phyloP scores from a whole-genome alignment of 2,113 vertebrate genomes.

The Colius striatus region DNA sequence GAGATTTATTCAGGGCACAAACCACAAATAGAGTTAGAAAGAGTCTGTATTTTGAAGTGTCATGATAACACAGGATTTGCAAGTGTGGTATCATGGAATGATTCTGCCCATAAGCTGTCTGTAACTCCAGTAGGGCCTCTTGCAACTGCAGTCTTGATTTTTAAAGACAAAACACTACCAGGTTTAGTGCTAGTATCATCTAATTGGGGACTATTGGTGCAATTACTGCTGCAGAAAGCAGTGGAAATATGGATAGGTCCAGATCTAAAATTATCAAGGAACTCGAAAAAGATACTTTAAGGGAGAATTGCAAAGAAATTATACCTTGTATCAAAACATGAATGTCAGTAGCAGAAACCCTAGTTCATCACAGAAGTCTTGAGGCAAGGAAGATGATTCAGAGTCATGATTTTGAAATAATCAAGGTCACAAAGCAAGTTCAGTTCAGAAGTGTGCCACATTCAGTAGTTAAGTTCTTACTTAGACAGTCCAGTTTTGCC shows the following conservation, averaged over 20 bases:
- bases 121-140: neutral
- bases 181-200: neutral
- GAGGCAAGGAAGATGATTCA: neutral
- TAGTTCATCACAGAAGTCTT: neutral
- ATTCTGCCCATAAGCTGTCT: neutral
- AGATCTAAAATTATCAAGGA: neutral
- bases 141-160: neutral
- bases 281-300: neutral
- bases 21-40: neutral
- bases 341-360: neutral
- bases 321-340: neutral
- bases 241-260: neutral
- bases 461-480: neutral
- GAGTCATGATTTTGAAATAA: neutral
- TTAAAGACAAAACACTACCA: neutral
- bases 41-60: neutral
- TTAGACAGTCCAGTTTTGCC: neutral
- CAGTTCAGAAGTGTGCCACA: neutral
- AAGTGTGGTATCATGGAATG: neutral
- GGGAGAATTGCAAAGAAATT: neutral
- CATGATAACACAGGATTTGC: neutral
- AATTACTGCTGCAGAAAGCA: neutral
- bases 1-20: neutral
- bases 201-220: neutral
- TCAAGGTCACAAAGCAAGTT: neutral